Percentiles rank a stretch among this genome's conserved stretches.
Evolutionary conservation across 2,888 invertebrate genomes (phyloP).

Genomic region (Apamea anceps): DNA sequence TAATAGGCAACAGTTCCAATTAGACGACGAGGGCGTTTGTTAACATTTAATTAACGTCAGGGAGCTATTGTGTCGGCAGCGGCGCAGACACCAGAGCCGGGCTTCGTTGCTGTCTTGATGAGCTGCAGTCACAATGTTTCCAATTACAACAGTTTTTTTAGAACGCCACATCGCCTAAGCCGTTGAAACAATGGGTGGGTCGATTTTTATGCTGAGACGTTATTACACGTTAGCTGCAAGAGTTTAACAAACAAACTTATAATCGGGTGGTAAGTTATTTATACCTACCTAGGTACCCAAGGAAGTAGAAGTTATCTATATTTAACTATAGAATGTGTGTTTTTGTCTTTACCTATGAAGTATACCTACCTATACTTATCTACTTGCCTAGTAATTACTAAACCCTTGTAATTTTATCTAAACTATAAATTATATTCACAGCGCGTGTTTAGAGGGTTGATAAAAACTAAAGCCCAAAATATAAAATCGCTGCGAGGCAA

Average conservation of each 20-base stretch:
- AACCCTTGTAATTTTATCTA: neutral
- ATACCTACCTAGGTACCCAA: neutral
- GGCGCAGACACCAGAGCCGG: slow-evolving; percentile 79
- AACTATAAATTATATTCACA: neutral
- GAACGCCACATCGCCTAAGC: slow-evolving; percentile 45
- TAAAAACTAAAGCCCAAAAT: neutral
- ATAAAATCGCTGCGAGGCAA: slow-evolving; percentile 26
- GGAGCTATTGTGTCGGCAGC: slow-evolving; percentile 87
- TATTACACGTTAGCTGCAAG: slow-evolving; percentile 22
- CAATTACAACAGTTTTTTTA: slow-evolving; percentile 78
- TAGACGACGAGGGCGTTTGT: slow-evolving; percentile 90
- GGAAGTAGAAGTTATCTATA: neutral
- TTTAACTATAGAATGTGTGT: neutral
- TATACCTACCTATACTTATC: neutral
- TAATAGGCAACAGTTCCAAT: slow-evolving; percentile 90
- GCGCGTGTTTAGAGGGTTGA: neutral
- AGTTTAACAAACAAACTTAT: slow-evolving; percentile 14
- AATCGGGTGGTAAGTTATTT: neutral
- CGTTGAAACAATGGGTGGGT: slow-evolving; percentile 52
- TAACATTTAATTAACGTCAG: slow-evolving; percentile 90
- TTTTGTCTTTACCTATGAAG: neutral
- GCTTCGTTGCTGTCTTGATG: slow-evolving; percentile 74
- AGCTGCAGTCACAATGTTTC: slow-evolving; percentile 82
- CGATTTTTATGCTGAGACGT: slow-evolving; percentile 46
- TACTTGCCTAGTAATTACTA: neutral